Conservation (phyloP, 2,797 vertebrate genomes). For the Xiphophorus birchmanni region DNA sequence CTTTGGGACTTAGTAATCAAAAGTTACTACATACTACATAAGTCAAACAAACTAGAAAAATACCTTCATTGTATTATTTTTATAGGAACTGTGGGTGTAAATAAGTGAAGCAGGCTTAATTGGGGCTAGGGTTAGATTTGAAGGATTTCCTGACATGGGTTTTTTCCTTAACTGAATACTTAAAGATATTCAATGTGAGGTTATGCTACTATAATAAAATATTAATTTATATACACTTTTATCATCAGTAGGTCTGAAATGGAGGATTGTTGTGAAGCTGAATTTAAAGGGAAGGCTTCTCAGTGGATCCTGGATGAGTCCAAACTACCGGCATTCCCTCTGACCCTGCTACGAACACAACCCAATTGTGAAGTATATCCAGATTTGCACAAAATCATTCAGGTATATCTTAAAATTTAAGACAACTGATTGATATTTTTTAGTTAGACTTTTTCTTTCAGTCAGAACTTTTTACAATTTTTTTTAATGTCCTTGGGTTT, state of each 20-base stretch:
- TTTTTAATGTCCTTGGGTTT: not conserved
- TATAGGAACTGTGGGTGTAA: not conserved
- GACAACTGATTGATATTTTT: not conserved
- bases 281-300: slow-evolving; percentile 70
- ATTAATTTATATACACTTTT: slow-evolving; percentile 7
- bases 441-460: not conserved
- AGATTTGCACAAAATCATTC: slow-evolving; percentile 90
- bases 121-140: not conserved
- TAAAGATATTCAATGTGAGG: not conserved
- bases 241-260: slow-evolving; percentile 80
- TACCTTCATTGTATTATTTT: not conserved
- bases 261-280: slow-evolving; percentile 85
- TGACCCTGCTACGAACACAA: slow-evolving; percentile 84
- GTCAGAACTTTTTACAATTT: not conserved
- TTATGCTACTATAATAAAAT: not conserved
- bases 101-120: not conserved
- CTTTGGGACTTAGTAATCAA: not conserved
- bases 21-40: not conserved
- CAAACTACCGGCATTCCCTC: slow-evolving; percentile 83
- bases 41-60: not conserved
- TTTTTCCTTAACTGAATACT: not conserved
- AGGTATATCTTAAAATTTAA: slow-evolving; percentile 77
- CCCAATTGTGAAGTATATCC: slow-evolving; percentile 88
- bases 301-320: slow-evolving; percentile 59
- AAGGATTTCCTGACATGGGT: not conserved